Evolutionary conservation across 2,113 vertebrate species (phyloP).

Genomic region (Alexandromys fortis): DNA sequence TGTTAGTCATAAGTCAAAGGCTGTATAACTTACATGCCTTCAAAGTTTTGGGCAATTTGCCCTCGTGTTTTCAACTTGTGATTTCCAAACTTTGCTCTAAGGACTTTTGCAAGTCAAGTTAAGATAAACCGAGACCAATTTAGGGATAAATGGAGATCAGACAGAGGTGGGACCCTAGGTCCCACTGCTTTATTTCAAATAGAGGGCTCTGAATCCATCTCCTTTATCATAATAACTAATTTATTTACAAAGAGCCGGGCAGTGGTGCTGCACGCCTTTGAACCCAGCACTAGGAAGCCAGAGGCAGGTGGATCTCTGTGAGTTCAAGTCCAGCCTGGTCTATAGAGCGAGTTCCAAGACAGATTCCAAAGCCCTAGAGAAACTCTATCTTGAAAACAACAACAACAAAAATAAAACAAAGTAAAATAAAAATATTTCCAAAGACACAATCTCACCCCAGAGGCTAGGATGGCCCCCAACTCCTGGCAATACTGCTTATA

Average conservation of each 20-base stretch:
- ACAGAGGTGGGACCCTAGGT: not conserved
- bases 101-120: not conserved
- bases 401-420: too few relatives aligned
- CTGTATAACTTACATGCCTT: not conserved
- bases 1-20: not conserved
- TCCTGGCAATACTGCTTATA: not conserved
- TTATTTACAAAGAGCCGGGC: not conserved
- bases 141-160: conserved; percentile 2
- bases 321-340: too few relatives aligned
- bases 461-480: not conserved
- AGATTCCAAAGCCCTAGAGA: too few relatives aligned
- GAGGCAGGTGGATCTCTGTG: too few relatives aligned
- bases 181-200: not conserved
- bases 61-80: conserved; percentile 19
- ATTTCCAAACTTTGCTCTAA: conserved; percentile 28
- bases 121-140: not conserved
- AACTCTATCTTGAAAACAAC: too few relatives aligned
- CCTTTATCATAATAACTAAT: not conserved
- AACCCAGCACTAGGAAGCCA: too few relatives aligned
- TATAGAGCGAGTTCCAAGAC: too few relatives aligned
- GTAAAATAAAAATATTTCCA: not conserved
- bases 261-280: too few relatives aligned
- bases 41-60: not conserved
- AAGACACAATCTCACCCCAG: not conserved
- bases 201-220: not conserved